Conservation (phyloP, 2,113 vertebrate species). For the Aegithalos caudatus region DNA sequence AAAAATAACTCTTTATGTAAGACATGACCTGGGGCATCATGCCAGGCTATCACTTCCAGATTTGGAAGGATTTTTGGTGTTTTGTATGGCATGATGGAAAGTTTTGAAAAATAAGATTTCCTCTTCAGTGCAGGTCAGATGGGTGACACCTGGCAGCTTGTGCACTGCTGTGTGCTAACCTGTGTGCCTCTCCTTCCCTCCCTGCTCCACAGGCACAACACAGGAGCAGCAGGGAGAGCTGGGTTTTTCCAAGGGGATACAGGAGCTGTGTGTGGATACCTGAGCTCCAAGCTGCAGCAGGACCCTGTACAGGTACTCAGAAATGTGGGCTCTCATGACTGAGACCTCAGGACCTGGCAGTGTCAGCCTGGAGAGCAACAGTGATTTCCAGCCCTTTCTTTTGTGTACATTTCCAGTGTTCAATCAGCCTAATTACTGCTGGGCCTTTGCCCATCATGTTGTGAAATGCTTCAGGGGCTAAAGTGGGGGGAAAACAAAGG, state of each 20-base stretch:
- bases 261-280: not conserved
- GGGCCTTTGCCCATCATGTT: constrained; percentile 25
- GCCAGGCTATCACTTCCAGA: not conserved
- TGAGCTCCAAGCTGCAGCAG: not conserved
- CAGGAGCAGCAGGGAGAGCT: not conserved
- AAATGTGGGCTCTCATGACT: accelerated
- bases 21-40: not conserved
- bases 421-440: constrained; percentile 19
- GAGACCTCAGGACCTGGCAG: not conserved
- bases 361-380: not conserved
- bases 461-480: constrained; percentile 38
- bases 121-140: accelerated
- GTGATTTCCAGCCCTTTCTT: not conserved
- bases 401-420: not conserved
- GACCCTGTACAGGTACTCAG: not conserved
- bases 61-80: not conserved
- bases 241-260: not conserved
- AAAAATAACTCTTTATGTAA: not conserved
- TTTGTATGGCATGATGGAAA: not conserved
- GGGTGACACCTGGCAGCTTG: not conserved
- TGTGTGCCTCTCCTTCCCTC: not conserved
- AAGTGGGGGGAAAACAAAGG: not conserved
- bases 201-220: accelerated
- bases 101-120: not conserved
- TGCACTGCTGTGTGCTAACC: accelerated